Evolutionary conservation across 2,888 invertebrate genomes (phyloP).

Genomic region (Sarcophaga variegata): DNA sequence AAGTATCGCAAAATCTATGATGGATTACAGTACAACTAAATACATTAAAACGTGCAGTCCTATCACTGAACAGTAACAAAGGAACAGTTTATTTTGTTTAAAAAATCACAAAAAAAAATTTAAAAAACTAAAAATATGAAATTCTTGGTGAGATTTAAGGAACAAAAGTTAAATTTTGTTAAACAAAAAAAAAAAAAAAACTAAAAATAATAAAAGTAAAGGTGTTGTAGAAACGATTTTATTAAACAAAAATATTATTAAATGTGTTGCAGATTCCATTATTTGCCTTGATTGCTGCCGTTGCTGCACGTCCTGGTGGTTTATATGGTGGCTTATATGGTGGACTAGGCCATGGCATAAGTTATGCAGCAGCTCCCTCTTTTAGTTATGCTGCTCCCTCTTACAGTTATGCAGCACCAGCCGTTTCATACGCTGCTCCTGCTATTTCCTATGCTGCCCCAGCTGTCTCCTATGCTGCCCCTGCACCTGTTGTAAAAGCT

Average conservation of each 20-base stretch:
- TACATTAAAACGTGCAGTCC: conserved; percentile 59
- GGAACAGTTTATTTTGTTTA: neutral
- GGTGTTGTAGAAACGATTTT: neutral
- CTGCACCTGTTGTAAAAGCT: conserved; percentile 56
- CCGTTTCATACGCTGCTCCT: conserved; percentile 71
- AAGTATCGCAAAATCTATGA: conserved; percentile 66
- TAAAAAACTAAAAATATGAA: conserved; percentile 49
- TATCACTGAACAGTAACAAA: neutral
- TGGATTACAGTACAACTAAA: conserved; percentile 63
- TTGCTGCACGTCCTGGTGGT: conserved; percentile 77
- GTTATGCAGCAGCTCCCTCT: conserved; percentile 74
- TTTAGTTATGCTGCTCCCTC: conserved; percentile 76
- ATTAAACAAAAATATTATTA: neutral
- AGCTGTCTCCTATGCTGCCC: conserved; percentile 45
- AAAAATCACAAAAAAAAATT: conserved; percentile 2
- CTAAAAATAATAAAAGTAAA: neutral
- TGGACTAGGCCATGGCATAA: conserved; percentile 52
- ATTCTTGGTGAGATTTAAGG: conserved; percentile 56
- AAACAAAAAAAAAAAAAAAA: conserved; percentile 1
- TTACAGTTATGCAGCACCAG: conserved; percentile 72
- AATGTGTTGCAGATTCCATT: conserved; percentile 74
- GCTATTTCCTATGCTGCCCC: conserved; percentile 70
- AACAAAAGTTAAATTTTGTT: neutral
- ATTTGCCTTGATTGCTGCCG: conserved; percentile 72
- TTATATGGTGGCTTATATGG: conserved; percentile 72